Percentiles rank a stretch among this genome's conserved stretches.
These are phyloP conservation scores for Seriola rivoliana DNA, from an alignment of 2,113 vertebrate genomes.

Conservation along the genomic window DNA sequence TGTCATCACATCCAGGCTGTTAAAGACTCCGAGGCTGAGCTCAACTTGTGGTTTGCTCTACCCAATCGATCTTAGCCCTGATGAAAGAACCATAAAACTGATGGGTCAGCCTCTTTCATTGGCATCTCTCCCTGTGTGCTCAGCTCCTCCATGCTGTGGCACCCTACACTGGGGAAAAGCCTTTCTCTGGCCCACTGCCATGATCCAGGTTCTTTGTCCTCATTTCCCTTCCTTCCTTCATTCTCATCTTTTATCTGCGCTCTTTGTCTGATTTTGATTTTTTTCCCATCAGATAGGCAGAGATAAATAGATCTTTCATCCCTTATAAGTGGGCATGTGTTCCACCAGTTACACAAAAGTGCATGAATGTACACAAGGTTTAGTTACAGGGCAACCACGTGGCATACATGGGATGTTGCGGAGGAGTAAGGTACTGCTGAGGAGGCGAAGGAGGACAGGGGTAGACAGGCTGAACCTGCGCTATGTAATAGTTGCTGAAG, in stretches of 20 bases:
- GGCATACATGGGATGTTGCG: slow-evolving; percentile 85
- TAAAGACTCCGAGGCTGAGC: not conserved
- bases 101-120: slow-evolving; percentile 17
- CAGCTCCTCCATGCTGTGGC: slow-evolving; percentile 41
- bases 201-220: slow-evolving; percentile 40
- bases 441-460: slow-evolving; percentile 86
- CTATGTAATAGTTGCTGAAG: slow-evolving; percentile 99
- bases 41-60: slow-evolving; percentile 3
- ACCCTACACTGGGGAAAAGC: slow-evolving; percentile 10
- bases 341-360: slow-evolving; percentile 21
- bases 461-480: slow-evolving; percentile 95
- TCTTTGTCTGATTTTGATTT: slow-evolving; percentile 12
- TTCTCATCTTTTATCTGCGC: slow-evolving; percentile 13
- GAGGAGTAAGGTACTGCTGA: slow-evolving; percentile 78
- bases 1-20: not conserved
- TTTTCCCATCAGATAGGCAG: not conserved
- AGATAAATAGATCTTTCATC: slow-evolving; percentile 15
- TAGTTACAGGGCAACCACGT: slow-evolving; percentile 98
- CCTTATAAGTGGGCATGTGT: slow-evolving; percentile 4
- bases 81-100: slow-evolving; percentile 12
- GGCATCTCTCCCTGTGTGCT: slow-evolving; percentile 33
- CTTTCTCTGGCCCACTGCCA: slow-evolving; percentile 20
- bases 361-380: slow-evolving; percentile 44
- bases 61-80: not conserved
- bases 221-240: slow-evolving; percentile 20